phyloP scores from a whole-genome alignment of 2,113 vertebrate genomes.

The Marcusenius ussheri region DNA sequence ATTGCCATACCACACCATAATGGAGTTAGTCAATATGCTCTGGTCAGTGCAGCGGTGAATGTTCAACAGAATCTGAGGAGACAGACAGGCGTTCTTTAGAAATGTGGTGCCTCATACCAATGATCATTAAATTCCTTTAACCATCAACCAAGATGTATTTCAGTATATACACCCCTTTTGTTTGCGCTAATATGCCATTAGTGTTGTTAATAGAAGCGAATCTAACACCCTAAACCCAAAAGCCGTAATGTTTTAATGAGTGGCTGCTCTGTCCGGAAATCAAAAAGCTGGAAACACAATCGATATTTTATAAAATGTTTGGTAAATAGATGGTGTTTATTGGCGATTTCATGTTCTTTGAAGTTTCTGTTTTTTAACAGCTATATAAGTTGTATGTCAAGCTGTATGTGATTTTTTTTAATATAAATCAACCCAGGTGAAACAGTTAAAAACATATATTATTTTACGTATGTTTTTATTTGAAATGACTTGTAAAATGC shows the following conservation, averaged over 20 bases:
- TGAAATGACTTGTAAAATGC: not conserved
- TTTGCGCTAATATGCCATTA: not conserved
- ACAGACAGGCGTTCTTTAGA: not conserved
- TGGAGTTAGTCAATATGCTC: no score
- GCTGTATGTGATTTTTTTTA: not conserved
- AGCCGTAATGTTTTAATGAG: not conserved
- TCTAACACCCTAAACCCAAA: not conserved
- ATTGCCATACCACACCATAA: no score
- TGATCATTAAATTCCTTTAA: not conserved
- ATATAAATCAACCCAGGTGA: not conserved
- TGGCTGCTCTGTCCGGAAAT: not conserved
- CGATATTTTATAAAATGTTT: not conserved
- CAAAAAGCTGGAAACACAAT: not conserved
- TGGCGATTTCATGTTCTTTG: not conserved
- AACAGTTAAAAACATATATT: not conserved
- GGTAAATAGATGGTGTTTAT: not conserved
- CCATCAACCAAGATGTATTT: not conserved
- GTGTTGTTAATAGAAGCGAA: not conserved
- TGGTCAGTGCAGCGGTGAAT: no score
- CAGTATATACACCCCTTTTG: not conserved
- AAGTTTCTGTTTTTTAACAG: not conserved
- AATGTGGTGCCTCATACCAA: not conserved
- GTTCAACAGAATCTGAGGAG: no score
- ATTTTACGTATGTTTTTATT: not conserved
- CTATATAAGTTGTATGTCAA: not conserved